A percentile compares a stretch with the other conserved stretches of the same genome.
These are phyloP conservation scores for Plecotus auritus DNA, from an alignment of 2,113 vertebrate genomes.

Conservation along the genomic window DNA sequence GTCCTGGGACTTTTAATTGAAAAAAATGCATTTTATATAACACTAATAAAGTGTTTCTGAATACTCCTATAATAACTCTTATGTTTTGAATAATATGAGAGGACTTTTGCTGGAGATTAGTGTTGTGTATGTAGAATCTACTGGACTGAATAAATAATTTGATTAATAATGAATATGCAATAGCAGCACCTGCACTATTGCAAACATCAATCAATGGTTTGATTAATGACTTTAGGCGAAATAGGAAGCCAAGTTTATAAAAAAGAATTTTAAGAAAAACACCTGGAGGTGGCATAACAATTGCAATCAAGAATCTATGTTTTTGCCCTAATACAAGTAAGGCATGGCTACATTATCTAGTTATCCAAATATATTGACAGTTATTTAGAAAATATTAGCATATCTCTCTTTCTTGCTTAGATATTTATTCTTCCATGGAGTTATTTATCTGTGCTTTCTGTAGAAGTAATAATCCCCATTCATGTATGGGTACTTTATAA, in stretches of 20 bases:
- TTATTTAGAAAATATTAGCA: slow-evolving; percentile 11
- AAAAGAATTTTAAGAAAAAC: not conserved
- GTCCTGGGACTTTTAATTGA: not conserved
- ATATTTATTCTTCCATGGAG: not conserved
- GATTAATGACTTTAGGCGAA: slow-evolving; percentile 6
- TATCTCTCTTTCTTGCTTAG: not conserved
- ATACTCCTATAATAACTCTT: not conserved
- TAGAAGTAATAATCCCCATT: not conserved
- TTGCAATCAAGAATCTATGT: not conserved
- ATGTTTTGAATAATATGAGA: not conserved
- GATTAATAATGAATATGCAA: slow-evolving; percentile 52
- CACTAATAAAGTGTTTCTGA: not conserved
- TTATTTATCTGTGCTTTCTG: not conserved
- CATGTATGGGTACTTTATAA: not conserved
- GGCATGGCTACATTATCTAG: not conserved
- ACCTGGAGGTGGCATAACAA: not conserved
- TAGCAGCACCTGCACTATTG: slow-evolving; percentile 50
- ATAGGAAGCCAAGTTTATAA: not conserved
- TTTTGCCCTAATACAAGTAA: not conserved
- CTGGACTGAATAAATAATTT: slow-evolving; percentile 12
- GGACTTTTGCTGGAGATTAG: not conserved
- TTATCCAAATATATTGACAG: slow-evolving; percentile 1
- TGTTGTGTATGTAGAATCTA: not conserved
- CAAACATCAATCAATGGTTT: slow-evolving; percentile 46
- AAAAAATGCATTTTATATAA: not conserved